These are phyloP conservation scores for Napeogenes sylphis DNA, from an alignment of 2,888 invertebrate species.

Conservation along the genomic window DNA sequence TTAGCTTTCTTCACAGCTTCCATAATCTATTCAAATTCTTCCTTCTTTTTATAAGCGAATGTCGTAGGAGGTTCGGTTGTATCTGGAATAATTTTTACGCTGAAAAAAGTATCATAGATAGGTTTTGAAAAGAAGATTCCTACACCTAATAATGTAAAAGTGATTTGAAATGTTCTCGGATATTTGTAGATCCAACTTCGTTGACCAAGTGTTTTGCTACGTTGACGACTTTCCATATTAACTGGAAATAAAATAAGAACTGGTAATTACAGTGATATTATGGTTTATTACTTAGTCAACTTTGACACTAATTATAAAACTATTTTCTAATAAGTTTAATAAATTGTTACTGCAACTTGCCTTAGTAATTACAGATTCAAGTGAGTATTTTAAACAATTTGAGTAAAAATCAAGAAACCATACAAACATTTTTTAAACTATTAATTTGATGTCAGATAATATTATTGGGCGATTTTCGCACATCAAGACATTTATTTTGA, in stretches of 20 bases:
- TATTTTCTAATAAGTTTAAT: background rate
- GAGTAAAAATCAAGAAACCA: too few relatives aligned
- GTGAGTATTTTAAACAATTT: too few relatives aligned
- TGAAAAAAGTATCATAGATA: constrained; percentile 81
- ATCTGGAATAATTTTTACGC: constrained; percentile 45
- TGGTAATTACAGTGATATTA: background rate
- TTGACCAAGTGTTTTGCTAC: constrained; percentile 70
- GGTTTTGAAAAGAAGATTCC: constrained; percentile 83
- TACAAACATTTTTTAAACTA: too few relatives aligned
- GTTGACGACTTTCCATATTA: constrained; percentile 59
- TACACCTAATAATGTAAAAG: constrained; percentile 70
- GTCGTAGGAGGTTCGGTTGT: constrained; percentile 55
- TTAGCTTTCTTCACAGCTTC: constrained; percentile 88
- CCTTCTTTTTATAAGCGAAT: constrained; percentile 15
- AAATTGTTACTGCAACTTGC: too few relatives aligned
- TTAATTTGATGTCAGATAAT: too few relatives aligned
- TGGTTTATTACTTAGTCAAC: background rate
- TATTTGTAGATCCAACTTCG: constrained; percentile 79
- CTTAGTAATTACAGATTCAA: too few relatives aligned
- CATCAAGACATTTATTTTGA: too few relatives aligned
- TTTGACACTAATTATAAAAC: background rate
- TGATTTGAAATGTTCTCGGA: constrained; percentile 78
- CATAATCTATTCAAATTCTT: constrained; percentile 70
- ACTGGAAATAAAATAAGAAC: background rate
- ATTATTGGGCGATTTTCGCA: too few relatives aligned